A percentile compares a stretch with the other conserved stretches of the same genome.
phyloP scores from a whole-genome alignment of 2,888 invertebrate genomes.

The Parnassius glacialis region DNA sequence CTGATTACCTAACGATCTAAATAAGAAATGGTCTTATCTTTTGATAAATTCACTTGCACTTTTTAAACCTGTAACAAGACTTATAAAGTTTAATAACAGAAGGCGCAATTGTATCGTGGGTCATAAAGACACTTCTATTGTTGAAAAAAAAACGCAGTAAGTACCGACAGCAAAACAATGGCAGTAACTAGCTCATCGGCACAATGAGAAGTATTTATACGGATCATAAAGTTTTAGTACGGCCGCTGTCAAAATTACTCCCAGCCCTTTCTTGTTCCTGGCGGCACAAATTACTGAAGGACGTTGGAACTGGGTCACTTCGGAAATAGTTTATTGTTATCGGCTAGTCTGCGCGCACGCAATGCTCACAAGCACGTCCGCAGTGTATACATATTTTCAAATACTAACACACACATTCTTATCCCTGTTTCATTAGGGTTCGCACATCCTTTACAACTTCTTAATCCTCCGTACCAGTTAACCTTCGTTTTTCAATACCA shows the following conservation, averaged over 20 bases:
- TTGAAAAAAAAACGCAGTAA: neutral
- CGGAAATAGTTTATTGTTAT: conserved; percentile 82
- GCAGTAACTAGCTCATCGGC: conserved; percentile 49
- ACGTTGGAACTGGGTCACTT: conserved; percentile 80
- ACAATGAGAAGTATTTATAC: conserved; percentile 51
- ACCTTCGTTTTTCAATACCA: conserved; percentile 60
- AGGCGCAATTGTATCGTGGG: conserved; percentile 1
- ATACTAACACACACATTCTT: conserved; percentile 63
- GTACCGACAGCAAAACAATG: conserved; percentile 29
- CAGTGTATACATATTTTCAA: conserved; percentile 57
- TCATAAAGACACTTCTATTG: conserved; percentile 7
- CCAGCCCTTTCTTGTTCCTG: conserved; percentile 79
- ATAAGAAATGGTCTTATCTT: neutral
- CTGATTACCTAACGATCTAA: neutral
- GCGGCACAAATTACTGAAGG: conserved; percentile 78
- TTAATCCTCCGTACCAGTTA: conserved; percentile 61
- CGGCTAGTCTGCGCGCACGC: conserved; percentile 74
- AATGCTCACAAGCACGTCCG: conserved; percentile 51
- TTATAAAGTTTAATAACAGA: neutral
- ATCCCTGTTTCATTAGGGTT: conserved; percentile 62
- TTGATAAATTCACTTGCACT: too few species aligned
- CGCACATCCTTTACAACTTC: conserved; percentile 61
- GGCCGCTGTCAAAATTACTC: conserved; percentile 62
- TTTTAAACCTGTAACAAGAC: neutral
- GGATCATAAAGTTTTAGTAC: conserved; percentile 57